phyloP scores from a whole-genome alignment of 2,888 invertebrate genomes.

The Himalopsyche kuldschensis region DNA sequence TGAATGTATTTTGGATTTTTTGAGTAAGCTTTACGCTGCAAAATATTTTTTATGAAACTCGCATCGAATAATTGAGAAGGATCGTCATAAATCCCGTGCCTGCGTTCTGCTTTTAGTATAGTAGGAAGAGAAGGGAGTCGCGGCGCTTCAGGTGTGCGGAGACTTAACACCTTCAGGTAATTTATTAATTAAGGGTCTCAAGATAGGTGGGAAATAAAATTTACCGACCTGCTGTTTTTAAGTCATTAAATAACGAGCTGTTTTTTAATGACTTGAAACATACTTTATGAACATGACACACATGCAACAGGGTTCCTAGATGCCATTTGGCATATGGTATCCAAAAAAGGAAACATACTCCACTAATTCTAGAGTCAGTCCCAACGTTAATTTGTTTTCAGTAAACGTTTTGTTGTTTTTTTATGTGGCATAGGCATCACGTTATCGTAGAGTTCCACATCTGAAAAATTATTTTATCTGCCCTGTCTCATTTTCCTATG shows the following conservation, averaged over 20 bases:
- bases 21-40: neutral
- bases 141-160: neutral
- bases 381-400: no score
- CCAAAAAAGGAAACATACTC: no score
- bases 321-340: no score
- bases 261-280: neutral
- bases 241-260: neutral
- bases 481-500: no score
- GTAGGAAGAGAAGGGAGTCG: neutral
- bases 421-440: no score
- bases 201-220: neutral
- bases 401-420: no score
- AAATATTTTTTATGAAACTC: neutral
- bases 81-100: neutral
- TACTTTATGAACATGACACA: neutral
- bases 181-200: neutral
- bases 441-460: no score
- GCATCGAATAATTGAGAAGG: neutral
- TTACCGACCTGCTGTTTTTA: neutral
- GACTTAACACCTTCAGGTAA: constrained; percentile 2
- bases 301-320: neutral
- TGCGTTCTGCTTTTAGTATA: neutral
- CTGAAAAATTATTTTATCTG: no score
- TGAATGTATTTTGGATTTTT: neutral
- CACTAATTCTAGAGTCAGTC: no score